Conservation (phyloP, 2,888 invertebrate species). For the Margaritifera margaritifera region DNA sequence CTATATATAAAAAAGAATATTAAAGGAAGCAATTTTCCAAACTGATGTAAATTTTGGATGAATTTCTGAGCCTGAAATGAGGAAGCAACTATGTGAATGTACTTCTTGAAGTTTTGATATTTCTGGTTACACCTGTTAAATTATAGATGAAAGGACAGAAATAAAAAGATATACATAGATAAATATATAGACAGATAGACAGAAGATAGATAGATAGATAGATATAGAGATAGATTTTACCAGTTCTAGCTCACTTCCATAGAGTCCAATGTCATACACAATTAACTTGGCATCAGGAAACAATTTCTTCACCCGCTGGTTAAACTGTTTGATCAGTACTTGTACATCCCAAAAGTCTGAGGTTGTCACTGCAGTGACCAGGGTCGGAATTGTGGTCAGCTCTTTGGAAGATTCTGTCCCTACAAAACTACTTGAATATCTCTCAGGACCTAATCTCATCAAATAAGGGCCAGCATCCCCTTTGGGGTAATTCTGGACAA, state of each 20-base stretch:
- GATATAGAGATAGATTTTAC: slow-evolving; percentile 33
- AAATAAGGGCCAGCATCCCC: slow-evolving; percentile 57
- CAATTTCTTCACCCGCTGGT: slow-evolving; percentile 34
- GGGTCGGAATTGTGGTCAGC: slow-evolving; percentile 40
- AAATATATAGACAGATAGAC: background rate
- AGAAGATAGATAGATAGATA: background rate
- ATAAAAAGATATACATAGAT: background rate
- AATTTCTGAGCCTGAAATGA: too few species aligned
- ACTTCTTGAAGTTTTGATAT: too few species aligned
- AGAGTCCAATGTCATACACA: slow-evolving; percentile 57
- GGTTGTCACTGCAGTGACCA: slow-evolving; percentile 57
- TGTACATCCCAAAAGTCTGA: slow-evolving; percentile 54
- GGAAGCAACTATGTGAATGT: too few species aligned
- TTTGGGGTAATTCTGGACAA: slow-evolving; percentile 41
- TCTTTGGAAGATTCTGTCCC: slow-evolving; percentile 43
- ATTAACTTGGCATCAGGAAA: slow-evolving; percentile 43
- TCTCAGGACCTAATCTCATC: slow-evolving; percentile 44
- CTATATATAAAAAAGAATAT: too few species aligned
- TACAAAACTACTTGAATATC: slow-evolving; percentile 32
- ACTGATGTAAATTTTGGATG: too few species aligned
- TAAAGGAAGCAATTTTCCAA: too few species aligned
- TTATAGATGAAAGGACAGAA: too few species aligned
- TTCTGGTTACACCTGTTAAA: too few species aligned
- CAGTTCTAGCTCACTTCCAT: slow-evolving; percentile 42
- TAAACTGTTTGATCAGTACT: slow-evolving; percentile 48